These are phyloP conservation scores for Lycocerus yunnanus DNA, from an alignment of 2,888 invertebrate species.

Conservation along the genomic window DNA sequence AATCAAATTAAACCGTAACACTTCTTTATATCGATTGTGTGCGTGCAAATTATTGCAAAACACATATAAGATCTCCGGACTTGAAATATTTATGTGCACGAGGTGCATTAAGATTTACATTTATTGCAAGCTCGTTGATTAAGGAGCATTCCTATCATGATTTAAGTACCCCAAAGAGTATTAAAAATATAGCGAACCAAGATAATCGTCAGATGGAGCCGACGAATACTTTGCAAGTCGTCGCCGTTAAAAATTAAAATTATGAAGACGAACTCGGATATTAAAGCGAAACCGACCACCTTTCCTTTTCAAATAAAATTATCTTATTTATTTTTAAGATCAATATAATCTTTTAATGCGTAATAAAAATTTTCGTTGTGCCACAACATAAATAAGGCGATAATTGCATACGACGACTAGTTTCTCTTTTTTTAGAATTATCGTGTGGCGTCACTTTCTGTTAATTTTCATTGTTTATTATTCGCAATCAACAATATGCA, in stretches of 20 bases:
- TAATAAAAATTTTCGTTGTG: not conserved
- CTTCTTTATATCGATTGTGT: not conserved
- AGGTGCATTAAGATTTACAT: constrained; percentile 28
- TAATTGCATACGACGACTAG: not conserved
- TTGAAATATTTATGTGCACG: constrained; percentile 11
- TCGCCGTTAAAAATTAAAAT: not conserved
- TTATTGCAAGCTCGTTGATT: constrained; percentile 28
- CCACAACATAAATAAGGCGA: not conserved
- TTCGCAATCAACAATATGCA: not conserved
- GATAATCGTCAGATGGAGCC: constrained; percentile 3
- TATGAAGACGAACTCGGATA: not conserved
- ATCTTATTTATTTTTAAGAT: not conserved
- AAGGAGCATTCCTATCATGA: constrained; percentile 17
- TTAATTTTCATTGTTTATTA: not conserved
- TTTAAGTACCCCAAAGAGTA: constrained; percentile 11
- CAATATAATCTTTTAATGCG: not conserved
- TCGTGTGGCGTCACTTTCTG: not conserved
- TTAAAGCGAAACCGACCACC: not conserved
- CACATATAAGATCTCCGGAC: not conserved
- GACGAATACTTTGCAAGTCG: constrained; percentile 5
- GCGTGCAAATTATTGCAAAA: constrained; percentile 3
- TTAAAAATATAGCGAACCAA: constrained; percentile 11
- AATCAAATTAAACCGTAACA: not conserved
- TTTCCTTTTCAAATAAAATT: not conserved
- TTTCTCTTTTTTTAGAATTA: not conserved